Evolutionary conservation across 2,797 vertebrate genomes (phyloP), one percentile per base, ranked within the genome.

Genomic region (Melopsittacus undulatus): DNA sequence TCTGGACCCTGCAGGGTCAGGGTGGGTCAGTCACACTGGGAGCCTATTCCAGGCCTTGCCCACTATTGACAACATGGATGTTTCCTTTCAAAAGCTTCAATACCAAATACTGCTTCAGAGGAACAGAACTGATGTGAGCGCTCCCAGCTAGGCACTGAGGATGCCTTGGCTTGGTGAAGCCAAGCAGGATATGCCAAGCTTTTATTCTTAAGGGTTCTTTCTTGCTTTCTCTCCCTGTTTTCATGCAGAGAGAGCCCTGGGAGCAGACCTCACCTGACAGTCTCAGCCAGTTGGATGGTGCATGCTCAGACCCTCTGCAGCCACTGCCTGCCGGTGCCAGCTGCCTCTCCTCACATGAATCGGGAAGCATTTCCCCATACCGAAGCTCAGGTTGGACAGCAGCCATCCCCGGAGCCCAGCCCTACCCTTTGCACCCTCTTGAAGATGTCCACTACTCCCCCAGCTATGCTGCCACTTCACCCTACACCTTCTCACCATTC

Each of bases 231-330:
- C 69, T 79, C 77, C 81, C 56, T 9, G 2, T 21, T 70, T 75
- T 64, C 83, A 74, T 62, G 62, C 96, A 99, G 99, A 99, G 98
- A 88, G 99, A 99, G 87, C 97, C 99, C 0, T 99, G 99, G 99
- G 99, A 99, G 79, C 98, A 98, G 95, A 91, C 96, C 0, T 94
- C 97, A 24, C 72, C 98, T 0, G 98, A 99, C 62, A 93, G 98
- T 1, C 97, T 98, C 19, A 78, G 97, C 92, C 98, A 98, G 93
- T 75, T 96, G 3, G 99, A 99, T 1, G 48, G 95, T 11, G 52
- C 98, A 1, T 98, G 98, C 49, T 46, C 98, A 0, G 98, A 99
- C 13, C 66, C 97, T 38, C 96, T 99, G 92, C 98, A 97, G 88
- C 82, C 75, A 4, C 78, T 96, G 68, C 91, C 98, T 6, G 94